These are phyloP conservation scores for Drosophila crucigera DNA, from an alignment of 2,888 invertebrate genomes.

Conservation along the genomic window DNA sequence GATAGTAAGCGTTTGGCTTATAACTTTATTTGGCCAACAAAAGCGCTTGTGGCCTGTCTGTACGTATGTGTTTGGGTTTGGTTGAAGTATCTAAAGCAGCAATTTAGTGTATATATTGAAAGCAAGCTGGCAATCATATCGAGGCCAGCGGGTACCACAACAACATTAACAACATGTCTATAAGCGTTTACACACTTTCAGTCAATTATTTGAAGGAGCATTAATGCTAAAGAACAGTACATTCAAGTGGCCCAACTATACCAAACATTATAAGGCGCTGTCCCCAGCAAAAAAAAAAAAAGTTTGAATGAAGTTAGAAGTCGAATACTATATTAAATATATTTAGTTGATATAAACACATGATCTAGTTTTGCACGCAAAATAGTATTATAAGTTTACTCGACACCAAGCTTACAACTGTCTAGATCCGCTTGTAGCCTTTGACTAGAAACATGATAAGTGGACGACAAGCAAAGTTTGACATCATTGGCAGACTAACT, in stretches of 20 bases:
- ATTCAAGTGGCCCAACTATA: neutral
- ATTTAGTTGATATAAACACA: neutral
- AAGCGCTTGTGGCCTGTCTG: constrained; percentile 16
- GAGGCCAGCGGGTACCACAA: constrained; percentile 22
- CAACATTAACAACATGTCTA: constrained; percentile 50
- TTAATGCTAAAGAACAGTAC: neutral
- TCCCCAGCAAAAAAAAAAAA: no score
- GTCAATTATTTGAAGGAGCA: constrained; percentile 38
- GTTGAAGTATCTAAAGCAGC: constrained; percentile 25
- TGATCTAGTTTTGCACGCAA: neutral
- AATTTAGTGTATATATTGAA: constrained; percentile 30
- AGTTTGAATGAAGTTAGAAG: neutral
- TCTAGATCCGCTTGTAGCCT: no score
- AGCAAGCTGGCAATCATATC: constrained; percentile 37
- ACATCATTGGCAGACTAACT: neutral
- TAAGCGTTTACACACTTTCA: constrained; percentile 33
- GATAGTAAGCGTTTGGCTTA: constrained; percentile 33
- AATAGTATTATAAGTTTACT: neutral
- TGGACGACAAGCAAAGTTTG: no score
- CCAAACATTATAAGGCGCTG: no score
- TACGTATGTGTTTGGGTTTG: constrained; percentile 22
- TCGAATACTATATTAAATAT: neutral
- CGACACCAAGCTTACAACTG: no score
- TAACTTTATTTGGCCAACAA: constrained; percentile 48
- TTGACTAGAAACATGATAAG: no score